Percentiles rank a stretch among this genome's conserved stretches.
Evolutionary conservation across 2,888 invertebrate species (phyloP).

Genomic region (Candidula unifasciata): DNA sequence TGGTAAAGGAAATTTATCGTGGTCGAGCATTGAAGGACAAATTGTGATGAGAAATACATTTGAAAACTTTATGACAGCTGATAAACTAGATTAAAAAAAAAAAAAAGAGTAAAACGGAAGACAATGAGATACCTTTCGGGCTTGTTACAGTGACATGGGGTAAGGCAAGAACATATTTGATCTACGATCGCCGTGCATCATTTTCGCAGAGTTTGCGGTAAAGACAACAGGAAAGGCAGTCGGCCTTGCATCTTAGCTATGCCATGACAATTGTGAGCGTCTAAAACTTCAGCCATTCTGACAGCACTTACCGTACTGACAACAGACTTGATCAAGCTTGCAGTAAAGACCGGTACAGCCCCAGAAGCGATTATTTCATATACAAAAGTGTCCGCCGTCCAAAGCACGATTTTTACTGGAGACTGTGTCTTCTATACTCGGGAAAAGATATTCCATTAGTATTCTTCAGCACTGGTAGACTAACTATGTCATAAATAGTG

Average conservation of each 20-base stretch:
- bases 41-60: too few relatives aligned
- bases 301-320: slow-evolving; percentile 16
- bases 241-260: not conserved
- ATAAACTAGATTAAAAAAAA: too few relatives aligned
- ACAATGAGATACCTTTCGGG: too few relatives aligned
- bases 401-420: slow-evolving; percentile 14
- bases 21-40: too few relatives aligned
- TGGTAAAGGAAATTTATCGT: too few relatives aligned
- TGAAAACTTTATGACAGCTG: too few relatives aligned
- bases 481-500: not conserved
- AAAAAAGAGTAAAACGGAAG: too few relatives aligned
- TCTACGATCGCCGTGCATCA: not conserved
- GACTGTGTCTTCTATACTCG: slow-evolving; percentile 3
- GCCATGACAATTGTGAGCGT: not conserved
- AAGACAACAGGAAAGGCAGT: not conserved
- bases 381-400: slow-evolving; percentile 25
- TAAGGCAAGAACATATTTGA: not conserved
- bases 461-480: not conserved
- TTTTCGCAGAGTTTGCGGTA: not conserved
- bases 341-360: slow-evolving; percentile 1
- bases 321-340: not conserved
- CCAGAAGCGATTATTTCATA: slow-evolving; percentile 25
- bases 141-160: too few relatives aligned
- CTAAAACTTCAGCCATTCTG: not conserved
- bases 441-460: not conserved